phyloP scores from a whole-genome alignment of 2,888 invertebrate genomes.

The Pammene fasciana region DNA sequence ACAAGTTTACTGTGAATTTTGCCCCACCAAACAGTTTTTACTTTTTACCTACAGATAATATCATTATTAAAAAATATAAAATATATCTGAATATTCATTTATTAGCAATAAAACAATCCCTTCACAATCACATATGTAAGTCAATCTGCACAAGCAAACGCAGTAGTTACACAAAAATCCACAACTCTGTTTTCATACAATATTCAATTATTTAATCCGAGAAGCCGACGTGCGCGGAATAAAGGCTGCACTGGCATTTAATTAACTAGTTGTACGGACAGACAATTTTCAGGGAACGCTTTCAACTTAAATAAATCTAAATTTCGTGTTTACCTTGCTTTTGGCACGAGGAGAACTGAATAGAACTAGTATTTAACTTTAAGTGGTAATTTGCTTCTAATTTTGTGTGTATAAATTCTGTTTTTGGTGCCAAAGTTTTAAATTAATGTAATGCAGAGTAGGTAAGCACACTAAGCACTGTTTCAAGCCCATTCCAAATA shows the following conservation, averaged over 20 bases:
- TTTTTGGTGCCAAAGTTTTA: slow-evolving; percentile 5
- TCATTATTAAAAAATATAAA: too few species aligned
- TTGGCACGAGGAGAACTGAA: slow-evolving; percentile 30
- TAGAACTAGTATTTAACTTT: slow-evolving; percentile 32
- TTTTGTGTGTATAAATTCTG: slow-evolving; percentile 25
- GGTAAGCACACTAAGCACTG: not conserved
- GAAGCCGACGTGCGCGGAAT: slow-evolving; percentile 54
- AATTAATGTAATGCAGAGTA: not conserved
- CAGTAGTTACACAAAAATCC: slow-evolving; percentile 45
- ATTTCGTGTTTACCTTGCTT: slow-evolving; percentile 40
- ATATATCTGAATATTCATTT: not conserved
- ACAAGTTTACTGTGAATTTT: too few species aligned
- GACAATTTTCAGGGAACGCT: slow-evolving; percentile 38
- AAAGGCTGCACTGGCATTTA: slow-evolving; percentile 65
- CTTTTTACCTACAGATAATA: too few species aligned
- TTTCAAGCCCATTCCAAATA: not conserved
- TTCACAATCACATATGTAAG: slow-evolving; percentile 11
- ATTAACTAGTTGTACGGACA: slow-evolving; percentile 55
- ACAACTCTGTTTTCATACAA: slow-evolving; percentile 49
- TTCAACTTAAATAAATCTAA: slow-evolving; percentile 40
- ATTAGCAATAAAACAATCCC: not conserved
- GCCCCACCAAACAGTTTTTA: too few species aligned
- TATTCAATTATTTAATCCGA: slow-evolving; percentile 65
- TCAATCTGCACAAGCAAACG: slow-evolving; percentile 33
- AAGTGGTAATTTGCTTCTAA: slow-evolving; percentile 33